phyloP scores from a whole-genome alignment of 2,113 vertebrate species.

The Istiophorus platypterus region DNA sequence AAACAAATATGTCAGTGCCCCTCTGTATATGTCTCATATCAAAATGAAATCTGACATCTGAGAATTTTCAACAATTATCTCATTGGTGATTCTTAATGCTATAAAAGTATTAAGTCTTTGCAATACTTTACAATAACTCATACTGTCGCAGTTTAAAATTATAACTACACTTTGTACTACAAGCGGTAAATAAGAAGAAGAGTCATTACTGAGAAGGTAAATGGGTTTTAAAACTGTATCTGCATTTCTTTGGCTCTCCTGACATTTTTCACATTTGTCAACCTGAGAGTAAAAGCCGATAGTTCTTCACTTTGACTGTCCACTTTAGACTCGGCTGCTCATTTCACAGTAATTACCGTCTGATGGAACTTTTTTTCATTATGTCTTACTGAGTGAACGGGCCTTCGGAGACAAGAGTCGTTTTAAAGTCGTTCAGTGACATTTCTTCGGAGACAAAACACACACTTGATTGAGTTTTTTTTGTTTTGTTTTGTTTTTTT shows the following conservation, averaged over 20 bases:
- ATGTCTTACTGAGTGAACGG: slow-evolving; percentile 5
- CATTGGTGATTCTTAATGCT: neutral
- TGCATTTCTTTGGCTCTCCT: neutral
- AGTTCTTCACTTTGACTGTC: slow-evolving; percentile 5
- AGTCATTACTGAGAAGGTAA: neutral
- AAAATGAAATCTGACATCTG: no score
- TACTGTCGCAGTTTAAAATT: neutral
- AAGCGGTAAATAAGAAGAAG: neutral
- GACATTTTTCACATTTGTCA: neutral
- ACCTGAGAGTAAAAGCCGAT: neutral
- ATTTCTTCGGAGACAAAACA: neutral
- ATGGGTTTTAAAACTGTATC: neutral
- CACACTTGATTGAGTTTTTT: neutral
- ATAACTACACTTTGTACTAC: neutral
- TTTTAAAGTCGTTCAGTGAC: neutral
- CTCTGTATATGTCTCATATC: no score
- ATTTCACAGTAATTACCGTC: slow-evolving; percentile 11
- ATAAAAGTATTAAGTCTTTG: neutral
- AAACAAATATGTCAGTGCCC: no score
- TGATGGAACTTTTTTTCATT: slow-evolving; percentile 6
- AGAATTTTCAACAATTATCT: no score
- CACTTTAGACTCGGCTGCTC: neutral
- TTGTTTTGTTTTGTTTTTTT: neutral
- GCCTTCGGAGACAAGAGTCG: slow-evolving; percentile 9
- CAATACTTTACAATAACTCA: neutral